Percentiles rank a stretch among this genome's conserved stretches.
phyloP scores from a whole-genome alignment of 2,113 vertebrate genomes.

The Charina bottae region DNA sequence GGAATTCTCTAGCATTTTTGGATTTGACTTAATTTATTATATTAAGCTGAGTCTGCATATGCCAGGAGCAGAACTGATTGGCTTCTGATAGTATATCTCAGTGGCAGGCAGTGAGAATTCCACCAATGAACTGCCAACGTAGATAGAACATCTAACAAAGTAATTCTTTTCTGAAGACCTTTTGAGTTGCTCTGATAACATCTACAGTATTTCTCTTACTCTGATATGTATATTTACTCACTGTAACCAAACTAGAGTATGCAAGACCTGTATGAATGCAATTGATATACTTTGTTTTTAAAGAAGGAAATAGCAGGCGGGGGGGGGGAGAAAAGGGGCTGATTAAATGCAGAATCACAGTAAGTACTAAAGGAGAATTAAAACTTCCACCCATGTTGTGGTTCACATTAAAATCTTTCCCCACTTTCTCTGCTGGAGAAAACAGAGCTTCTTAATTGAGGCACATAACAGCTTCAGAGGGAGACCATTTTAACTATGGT shows the following conservation, averaged over 20 bases:
- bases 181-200: not conserved
- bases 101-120: not conserved
- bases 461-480: not conserved
- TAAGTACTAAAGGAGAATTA: not conserved
- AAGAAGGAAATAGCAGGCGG: not conserved
- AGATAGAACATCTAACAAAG: not conserved
- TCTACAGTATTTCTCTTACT: not conserved
- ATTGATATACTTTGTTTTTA: not conserved
- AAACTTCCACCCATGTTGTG: not conserved
- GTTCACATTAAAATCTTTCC: not conserved
- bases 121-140: not conserved
- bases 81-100: not conserved
- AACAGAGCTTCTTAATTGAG: not conserved
- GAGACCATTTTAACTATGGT: not conserved
- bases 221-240: not conserved
- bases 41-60: not conserved
- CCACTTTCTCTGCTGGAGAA: not conserved
- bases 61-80: not conserved
- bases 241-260: not conserved
- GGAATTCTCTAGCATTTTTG: no score
- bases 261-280: not conserved
- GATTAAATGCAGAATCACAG: not conserved
- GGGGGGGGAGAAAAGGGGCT: not conserved
- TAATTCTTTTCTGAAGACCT: not conserved
- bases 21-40: no score